These are phyloP conservation scores for Vipera latastei DNA, from an alignment of 2,797 vertebrate species.

Conservation along the genomic window DNA sequence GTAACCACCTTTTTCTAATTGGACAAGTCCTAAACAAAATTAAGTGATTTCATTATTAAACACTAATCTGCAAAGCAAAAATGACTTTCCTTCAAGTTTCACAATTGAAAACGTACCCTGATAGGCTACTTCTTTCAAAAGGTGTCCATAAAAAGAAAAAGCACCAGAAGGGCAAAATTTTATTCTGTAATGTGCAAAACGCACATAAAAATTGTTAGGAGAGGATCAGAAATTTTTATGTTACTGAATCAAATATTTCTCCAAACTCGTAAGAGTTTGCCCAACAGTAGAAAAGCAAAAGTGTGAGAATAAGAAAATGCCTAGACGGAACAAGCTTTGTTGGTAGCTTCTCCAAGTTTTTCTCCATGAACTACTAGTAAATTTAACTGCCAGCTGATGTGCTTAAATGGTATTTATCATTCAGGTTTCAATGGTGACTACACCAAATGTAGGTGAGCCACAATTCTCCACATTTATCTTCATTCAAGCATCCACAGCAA, in stretches of 20 bases:
- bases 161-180: not conserved
- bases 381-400: not conserved
- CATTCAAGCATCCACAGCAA: not conserved
- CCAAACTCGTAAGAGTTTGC: too few species aligned
- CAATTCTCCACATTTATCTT: not conserved
- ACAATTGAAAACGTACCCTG: not conserved
- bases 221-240: not conserved
- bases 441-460: not conserved
- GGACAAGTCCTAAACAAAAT: not conserved
- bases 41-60: not conserved
- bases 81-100: not conserved
- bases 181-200: not conserved
- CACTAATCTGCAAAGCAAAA: not conserved
- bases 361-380: not conserved
- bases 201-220: not conserved
- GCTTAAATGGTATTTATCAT: not conserved
- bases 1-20: not conserved
- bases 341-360: not conserved
- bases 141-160: not conserved
- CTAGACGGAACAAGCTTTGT: not conserved
- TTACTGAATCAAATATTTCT: not conserved
- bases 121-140: not conserved
- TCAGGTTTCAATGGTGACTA: not conserved
- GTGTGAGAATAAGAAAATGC: not conserved
- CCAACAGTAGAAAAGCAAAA: not conserved